phyloP scores from a whole-genome alignment of 2,113 vertebrate genomes.

The Bubo bubo region DNA sequence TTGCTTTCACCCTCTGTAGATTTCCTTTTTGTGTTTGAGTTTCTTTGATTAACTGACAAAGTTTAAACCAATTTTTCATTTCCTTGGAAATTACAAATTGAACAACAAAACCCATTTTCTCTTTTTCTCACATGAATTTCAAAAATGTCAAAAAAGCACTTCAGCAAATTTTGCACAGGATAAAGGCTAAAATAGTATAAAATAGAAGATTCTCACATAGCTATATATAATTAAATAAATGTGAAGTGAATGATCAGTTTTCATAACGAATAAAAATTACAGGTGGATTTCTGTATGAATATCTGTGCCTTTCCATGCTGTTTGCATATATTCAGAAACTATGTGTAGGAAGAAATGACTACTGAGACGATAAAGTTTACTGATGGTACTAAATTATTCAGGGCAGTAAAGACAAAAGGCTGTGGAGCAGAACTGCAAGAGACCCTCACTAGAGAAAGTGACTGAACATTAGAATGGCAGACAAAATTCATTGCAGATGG shows the following conservation, averaged over 20 bases:
- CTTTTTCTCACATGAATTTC: not conserved
- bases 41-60: not conserved
- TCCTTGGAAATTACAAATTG: not conserved
- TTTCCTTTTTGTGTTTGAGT: no score
- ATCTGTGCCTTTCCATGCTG: not conserved
- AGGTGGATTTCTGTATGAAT: not conserved
- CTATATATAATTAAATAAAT: not conserved
- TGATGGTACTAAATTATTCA: conserved; percentile 8
- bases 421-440: not conserved
- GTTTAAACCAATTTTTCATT: not conserved
- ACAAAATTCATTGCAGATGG: conserved; percentile 18
- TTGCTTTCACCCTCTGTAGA: no score
- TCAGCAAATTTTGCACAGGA: not conserved
- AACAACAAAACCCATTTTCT: not conserved
- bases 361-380: not conserved
- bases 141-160: not conserved
- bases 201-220: not conserved
- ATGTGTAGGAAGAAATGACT: not conserved
- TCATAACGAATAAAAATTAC: not conserved
- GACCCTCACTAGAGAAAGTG: not conserved
- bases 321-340: not conserved
- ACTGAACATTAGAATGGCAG: conserved; percentile 30
- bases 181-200: not conserved
- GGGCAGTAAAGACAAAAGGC: not conserved
- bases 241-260: not conserved